A percentile compares a stretch with the other conserved stretches of the same genome.
Evolutionary conservation across 2,888 invertebrate genomes (phyloP).

Genomic region (Coleophora flavipennella): DNA sequence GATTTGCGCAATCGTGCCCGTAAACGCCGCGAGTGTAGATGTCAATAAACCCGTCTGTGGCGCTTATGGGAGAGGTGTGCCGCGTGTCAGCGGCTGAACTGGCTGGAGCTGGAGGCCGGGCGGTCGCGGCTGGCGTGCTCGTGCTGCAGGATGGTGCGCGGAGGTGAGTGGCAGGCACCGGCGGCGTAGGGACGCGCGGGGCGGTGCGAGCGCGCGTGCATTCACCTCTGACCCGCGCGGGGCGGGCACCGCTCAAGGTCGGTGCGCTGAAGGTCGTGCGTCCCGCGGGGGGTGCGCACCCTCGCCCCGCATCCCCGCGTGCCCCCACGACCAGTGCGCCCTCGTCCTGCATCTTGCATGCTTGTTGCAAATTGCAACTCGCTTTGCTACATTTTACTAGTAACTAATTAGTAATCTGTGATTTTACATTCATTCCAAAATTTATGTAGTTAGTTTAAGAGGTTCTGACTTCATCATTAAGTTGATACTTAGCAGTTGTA

Average conservation of each 20-base stretch:
- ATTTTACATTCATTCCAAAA: slow-evolving; percentile 36
- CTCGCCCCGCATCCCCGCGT: slow-evolving; percentile 37
- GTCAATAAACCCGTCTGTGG: slow-evolving; percentile 71
- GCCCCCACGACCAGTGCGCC: slow-evolving; percentile 22
- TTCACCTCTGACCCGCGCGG: slow-evolving; percentile 72
- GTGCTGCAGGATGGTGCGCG: slow-evolving; percentile 28
- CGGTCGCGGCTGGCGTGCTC: slow-evolving; percentile 28
- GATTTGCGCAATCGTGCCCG: slow-evolving; percentile 59
- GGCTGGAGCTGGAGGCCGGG: slow-evolving; percentile 44
- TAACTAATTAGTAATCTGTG: no score
- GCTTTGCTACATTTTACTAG: slow-evolving; percentile 21
- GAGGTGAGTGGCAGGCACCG: slow-evolving; percentile 52
- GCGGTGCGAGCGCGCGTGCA: slow-evolving; percentile 45
- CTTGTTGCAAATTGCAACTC: no score
- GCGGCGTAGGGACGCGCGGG: slow-evolving; percentile 30
- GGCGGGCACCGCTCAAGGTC: slow-evolving; percentile 68
- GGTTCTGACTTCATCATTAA: no score
- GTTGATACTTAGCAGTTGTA: no score
- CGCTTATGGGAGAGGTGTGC: slow-evolving; percentile 72
- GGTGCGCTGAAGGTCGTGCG: slow-evolving; percentile 70
- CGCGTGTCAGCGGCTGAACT: slow-evolving; percentile 63
- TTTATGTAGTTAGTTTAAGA: slow-evolving; percentile 20
- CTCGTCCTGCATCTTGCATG: slow-evolving; percentile 26
- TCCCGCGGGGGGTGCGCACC: slow-evolving; percentile 67
- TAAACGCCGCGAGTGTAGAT: slow-evolving; percentile 43